Percentiles rank a stretch among this genome's conserved stretches.
Evolutionary conservation across 2,113 vertebrate genomes (phyloP).

Genomic region (Ailuropoda melanoleuca): DNA sequence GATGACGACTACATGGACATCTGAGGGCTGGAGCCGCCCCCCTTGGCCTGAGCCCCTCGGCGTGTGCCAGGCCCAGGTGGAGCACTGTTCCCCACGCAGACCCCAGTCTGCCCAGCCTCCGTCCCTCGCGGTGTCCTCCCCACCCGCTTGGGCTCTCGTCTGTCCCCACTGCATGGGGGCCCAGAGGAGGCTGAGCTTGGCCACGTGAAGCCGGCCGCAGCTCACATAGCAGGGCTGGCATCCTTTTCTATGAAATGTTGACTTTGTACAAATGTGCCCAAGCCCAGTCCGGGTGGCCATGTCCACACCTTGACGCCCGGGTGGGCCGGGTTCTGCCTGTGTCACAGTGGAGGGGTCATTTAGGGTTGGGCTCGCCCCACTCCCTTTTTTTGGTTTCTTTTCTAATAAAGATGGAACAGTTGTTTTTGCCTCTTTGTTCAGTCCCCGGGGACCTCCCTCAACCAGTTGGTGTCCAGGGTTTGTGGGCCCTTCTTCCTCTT

Average conservation of each 20-base stretch:
- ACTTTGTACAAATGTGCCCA: neutral
- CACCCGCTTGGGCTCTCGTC: rapidly evolving
- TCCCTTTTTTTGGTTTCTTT: conserved; percentile 61
- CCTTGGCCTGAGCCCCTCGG: neutral
- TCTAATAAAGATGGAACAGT: conserved; percentile 75
- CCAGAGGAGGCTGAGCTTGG: neutral
- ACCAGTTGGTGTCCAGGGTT: neutral
- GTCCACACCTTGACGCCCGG: neutral
- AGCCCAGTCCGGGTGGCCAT: neutral
- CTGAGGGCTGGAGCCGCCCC: conserved; percentile 82
- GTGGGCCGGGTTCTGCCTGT: neutral
- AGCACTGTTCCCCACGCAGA: neutral
- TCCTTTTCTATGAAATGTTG: conserved; percentile 25
- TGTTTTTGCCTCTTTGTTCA: neutral
- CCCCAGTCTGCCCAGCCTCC: neutral
- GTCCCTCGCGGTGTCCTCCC: neutral
- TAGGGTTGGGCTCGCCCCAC: neutral
- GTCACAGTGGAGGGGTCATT: neutral
- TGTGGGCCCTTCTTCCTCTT: neutral
- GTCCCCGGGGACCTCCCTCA: no score
- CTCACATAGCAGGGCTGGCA: neutral
- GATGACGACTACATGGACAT: conserved; percentile 98
- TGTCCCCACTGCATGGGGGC: neutral
- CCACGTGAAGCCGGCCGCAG: neutral
- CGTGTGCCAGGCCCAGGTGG: neutral